Conservation (phyloP, 1,140 invertebrate genomes). For the Drosophila sproati region DNA sequence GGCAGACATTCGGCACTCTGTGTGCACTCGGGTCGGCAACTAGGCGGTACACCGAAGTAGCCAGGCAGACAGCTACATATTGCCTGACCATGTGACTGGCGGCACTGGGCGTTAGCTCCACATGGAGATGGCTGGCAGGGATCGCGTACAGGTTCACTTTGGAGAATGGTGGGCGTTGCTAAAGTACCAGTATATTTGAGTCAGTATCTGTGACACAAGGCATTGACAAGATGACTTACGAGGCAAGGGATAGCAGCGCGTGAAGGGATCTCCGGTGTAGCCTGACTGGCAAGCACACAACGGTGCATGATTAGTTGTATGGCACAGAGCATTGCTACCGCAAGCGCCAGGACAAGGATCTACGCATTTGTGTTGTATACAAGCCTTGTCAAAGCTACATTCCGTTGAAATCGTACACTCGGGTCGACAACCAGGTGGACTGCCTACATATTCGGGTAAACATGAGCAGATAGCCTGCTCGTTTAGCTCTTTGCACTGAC, state of each 20-base stretch:
- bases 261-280: conserved; percentile 89
- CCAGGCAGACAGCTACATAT: conserved; percentile 86
- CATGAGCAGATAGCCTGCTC: conserved; percentile 89
- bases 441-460: conserved; percentile 89
- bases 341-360: conserved; percentile 90
- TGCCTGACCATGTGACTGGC: conserved; percentile 55
- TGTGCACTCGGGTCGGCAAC: conserved; percentile 87
- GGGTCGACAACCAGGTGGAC: conserved; percentile 90
- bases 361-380: conserved; percentile 88
- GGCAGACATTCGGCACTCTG: conserved; percentile 86
- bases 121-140: conserved; percentile 86
- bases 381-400: conserved; percentile 89
- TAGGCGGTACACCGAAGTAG: conserved; percentile 86
- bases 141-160: conserved; percentile 84
- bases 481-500: conserved; percentile 88
- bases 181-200: not conserved
- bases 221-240: conserved; percentile 84
- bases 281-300: conserved; percentile 87
- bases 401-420: conserved; percentile 88
- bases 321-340: conserved; percentile 86
- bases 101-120: conserved; percentile 70
- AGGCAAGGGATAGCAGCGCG: conserved; percentile 86
- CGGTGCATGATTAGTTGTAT: conserved; percentile 87
- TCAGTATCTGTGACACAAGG: not conserved
- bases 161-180: conserved; percentile 86